These are phyloP conservation scores for Caprella mutica DNA, from an alignment of 2,888 invertebrate genomes.

Conservation along the genomic window DNA sequence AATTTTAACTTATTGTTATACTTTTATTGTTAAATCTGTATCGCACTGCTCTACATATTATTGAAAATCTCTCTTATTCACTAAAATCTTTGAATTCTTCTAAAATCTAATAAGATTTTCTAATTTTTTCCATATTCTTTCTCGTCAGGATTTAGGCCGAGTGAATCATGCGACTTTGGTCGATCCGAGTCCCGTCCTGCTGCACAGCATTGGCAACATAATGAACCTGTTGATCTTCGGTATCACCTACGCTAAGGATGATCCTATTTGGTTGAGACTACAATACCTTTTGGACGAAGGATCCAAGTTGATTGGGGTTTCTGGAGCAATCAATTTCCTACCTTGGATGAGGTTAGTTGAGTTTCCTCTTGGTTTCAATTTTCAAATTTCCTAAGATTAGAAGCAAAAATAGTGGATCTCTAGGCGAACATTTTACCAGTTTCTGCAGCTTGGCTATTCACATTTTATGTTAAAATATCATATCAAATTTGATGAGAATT, in stretches of 20 bases:
- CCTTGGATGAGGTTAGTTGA: slow-evolving; percentile 55
- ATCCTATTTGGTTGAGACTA: slow-evolving; percentile 64
- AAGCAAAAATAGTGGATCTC: too few relatives aligned
- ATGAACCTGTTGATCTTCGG: slow-evolving; percentile 69
- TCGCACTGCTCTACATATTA: background rate
- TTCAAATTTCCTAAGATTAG: too few relatives aligned
- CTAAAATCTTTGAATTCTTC: background rate
- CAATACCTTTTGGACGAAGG: slow-evolving; percentile 70
- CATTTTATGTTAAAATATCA: too few relatives aligned
- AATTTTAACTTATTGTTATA: background rate
- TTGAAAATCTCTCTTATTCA: too few relatives aligned
- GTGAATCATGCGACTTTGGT: background rate
- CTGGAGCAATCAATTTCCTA: slow-evolving; percentile 71
- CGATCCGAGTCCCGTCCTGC: slow-evolving; percentile 39
- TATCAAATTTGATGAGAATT: too few relatives aligned
- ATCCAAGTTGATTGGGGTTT: slow-evolving; percentile 66
- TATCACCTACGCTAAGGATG: slow-evolving; percentile 49
- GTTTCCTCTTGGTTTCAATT: too few relatives aligned
- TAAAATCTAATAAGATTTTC: background rate
- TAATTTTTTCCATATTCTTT: background rate
- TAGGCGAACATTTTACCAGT: too few relatives aligned
- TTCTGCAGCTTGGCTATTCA: too few relatives aligned
- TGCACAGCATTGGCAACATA: slow-evolving; percentile 64
- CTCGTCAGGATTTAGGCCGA: background rate
- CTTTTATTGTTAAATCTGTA: background rate